These are phyloP conservation scores for Galbula dea DNA, from an alignment of 2,113 vertebrate genomes.

Conservation along the genomic window DNA sequence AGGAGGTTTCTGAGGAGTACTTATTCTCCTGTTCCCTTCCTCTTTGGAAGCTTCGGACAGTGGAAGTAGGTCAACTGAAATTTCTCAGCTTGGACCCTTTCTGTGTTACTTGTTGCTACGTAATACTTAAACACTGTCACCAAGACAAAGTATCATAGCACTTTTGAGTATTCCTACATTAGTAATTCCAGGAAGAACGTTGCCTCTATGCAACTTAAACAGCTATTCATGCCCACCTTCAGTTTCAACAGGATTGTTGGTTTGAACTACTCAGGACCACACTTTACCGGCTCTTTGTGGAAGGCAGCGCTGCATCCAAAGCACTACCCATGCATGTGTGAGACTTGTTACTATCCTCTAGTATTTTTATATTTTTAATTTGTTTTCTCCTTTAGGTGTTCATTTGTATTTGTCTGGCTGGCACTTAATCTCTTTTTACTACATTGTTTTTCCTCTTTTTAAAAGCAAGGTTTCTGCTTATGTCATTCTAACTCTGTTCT, in stretches of 20 bases:
- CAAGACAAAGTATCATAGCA: neutral
- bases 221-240: neutral
- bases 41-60: neutral
- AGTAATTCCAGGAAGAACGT: neutral
- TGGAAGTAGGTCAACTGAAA: neutral
- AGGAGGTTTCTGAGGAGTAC: neutral
- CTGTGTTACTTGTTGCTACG: neutral
- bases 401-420: slow-evolving; percentile 73
- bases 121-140: neutral
- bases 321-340: neutral
- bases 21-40: neutral
- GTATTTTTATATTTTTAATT: slow-evolving; percentile 17
- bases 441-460: slow-evolving; percentile 36
- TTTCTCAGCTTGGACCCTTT: neutral
- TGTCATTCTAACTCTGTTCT: slow-evolving; percentile 35
- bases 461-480: slow-evolving; percentile 40
- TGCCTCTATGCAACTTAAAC: neutral
- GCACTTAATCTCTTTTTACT: slow-evolving; percentile 73
- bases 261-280: slow-evolving; percentile 61
- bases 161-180: neutral
- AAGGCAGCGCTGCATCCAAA: neutral
- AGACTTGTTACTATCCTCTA: neutral
- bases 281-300: neutral
- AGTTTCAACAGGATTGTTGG: slow-evolving; percentile 33
- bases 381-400: slow-evolving; percentile 75